Percentiles rank a stretch among this genome's conserved stretches.
Evolutionary conservation across 2,797 vertebrate species (phyloP).

Genomic region (Steatocranus sp.): DNA sequence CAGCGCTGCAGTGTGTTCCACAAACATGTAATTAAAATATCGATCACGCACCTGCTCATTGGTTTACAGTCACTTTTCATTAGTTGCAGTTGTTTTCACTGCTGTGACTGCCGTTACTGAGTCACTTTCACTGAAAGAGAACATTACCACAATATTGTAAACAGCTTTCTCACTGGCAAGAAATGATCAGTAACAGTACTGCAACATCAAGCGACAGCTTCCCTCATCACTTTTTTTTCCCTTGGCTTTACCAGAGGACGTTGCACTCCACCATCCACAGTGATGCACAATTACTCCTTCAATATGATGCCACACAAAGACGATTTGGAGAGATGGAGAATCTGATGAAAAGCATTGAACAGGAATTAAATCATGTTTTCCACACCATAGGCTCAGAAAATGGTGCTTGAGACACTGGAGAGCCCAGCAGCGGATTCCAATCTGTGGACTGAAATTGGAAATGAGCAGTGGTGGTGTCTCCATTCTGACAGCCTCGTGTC

Average conservation of each 20-base stretch:
- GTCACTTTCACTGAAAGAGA: constrained; percentile 80
- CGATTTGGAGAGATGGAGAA: constrained; percentile 66
- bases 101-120: constrained; percentile 68
- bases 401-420: constrained; percentile 69
- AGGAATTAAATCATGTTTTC: constrained; percentile 77
- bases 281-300: constrained; percentile 67
- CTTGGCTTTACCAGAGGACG: constrained; percentile 49
- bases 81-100: constrained; percentile 83
- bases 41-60: constrained; percentile 75
- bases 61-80: constrained; percentile 85
- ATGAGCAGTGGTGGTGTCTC: constrained; percentile 67
- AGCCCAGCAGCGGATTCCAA: constrained; percentile 67
- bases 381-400: constrained; percentile 72
- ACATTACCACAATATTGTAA: constrained; percentile 19
- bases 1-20: constrained; percentile 9
- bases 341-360: constrained; percentile 74
- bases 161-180: background rate
- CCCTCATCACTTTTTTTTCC: background rate
- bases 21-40: constrained; percentile 87
- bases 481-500: constrained; percentile 71
- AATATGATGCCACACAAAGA: constrained; percentile 65
- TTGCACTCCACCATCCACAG: constrained; percentile 52
- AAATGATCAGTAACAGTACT: background rate
- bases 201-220: background rate
- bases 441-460: constrained; percentile 74